Conservation (phyloP, 2,113 vertebrate species). For the Sterrhoptilus dennistouni region DNA sequence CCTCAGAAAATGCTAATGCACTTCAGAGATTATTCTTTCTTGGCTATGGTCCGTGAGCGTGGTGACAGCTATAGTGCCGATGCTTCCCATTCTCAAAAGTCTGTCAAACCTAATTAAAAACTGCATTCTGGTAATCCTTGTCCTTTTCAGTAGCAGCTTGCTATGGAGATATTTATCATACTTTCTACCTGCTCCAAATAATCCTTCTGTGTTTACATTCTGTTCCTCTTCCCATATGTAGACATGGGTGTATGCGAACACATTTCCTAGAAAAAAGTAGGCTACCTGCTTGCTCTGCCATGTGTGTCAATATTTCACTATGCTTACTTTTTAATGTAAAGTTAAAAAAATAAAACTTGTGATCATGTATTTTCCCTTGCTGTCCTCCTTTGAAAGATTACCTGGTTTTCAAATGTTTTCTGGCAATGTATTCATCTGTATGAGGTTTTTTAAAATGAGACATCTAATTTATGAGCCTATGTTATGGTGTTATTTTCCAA, state of each 20-base stretch:
- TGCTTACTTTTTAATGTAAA: neutral
- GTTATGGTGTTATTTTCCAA: neutral
- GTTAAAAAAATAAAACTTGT: neutral
- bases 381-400: neutral
- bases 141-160: neutral
- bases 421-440: neutral
- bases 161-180: neutral
- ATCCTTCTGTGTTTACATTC: neutral
- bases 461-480: neutral
- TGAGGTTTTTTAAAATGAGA: neutral
- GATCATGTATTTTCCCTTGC: neutral
- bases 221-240: neutral
- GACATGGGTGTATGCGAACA: neutral
- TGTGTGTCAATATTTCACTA: neutral
- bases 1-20: neutral
- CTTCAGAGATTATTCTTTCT: neutral
- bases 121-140: neutral
- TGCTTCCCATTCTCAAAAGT: neutral
- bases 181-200: neutral
- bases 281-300: neutral
- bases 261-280: neutral
- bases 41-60: neutral
- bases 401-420: neutral
- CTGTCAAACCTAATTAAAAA: conserved; percentile 30
- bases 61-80: neutral